Base-by-base conservation (phyloP, 2,113 vertebrate genomes). In the Tetraodon nigroviridis region DNA sequence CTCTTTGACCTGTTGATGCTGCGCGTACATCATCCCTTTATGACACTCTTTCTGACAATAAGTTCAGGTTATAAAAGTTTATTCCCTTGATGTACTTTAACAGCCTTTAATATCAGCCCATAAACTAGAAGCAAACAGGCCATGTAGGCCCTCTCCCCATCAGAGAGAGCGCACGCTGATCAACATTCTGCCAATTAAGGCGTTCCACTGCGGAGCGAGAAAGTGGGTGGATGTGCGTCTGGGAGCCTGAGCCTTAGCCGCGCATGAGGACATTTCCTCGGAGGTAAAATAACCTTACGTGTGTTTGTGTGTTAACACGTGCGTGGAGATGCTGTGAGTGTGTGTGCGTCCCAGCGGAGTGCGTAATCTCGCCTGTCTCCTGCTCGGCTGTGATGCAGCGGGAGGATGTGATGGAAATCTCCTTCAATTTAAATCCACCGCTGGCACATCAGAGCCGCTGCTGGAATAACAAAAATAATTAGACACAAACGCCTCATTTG, bases 381-480 rank as follows among this genome's bases (percentile, higher is more conserved):
- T 80, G 62, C 56, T 75, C 75, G 81, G 67, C 74, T 80, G 67
- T 76, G 78, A 83, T 91, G 93, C 93, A 90, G 88, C 84, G 92
- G 94, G 93, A 93, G 91, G 92, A 95, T 92, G 90, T 89, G 93
- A 94, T 94, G 93, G 92, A 93, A 94, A 96, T 94, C 93, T 94
- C 91, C 89, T 92, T 92, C 92, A 93, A 94, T 94, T 94, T 94
- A 93, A 94, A 94, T 93, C 93, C 92, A 94, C 92, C 93, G 92
- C 92, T 90, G 92, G 92, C 92, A 93, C 91, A 93, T 95, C 93
- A 94, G 93, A 95, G 58, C 78, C 13, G 52, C 41, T 59, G 67
- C 90, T 92, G 92, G 92, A 94, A 94, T 94, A 93, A 94, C 92
- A 93, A 92, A 92, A 93, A 95, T 95, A 95, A 95, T 94, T 94